phyloP scores from a whole-genome alignment of 2,797 vertebrate species.

The Protosalanx chinensis region DNA sequence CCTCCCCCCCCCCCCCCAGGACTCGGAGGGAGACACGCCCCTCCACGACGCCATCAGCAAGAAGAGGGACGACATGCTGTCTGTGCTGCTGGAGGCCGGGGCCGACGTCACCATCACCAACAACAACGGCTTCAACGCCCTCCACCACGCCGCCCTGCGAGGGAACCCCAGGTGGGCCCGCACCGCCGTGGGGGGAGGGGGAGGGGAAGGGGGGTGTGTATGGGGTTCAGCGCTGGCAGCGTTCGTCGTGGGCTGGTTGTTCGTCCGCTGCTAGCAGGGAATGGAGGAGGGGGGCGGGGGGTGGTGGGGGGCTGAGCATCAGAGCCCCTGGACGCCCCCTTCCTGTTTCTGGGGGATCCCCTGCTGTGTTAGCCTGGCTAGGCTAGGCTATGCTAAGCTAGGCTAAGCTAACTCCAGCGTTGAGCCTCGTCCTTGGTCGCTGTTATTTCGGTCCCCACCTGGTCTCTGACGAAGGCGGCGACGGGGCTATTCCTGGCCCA shows the following conservation, averaged over 20 bases:
- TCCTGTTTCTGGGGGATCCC: no score
- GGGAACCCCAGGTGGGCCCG: constrained; percentile 93
- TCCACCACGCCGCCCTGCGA: constrained; percentile 94
- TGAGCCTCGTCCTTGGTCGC: constrained; percentile 56
- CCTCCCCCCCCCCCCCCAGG: constrained; percentile 66
- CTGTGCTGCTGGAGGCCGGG: constrained; percentile 92
- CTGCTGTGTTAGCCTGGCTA: constrained; percentile 27
- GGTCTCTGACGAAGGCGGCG: constrained; percentile 32
- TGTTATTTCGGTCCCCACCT: constrained; percentile 53
- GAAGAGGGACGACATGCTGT: constrained; percentile 97
- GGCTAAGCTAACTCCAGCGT: constrained; percentile 27
- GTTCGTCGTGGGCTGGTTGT: no score
- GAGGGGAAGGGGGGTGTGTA: not conserved
- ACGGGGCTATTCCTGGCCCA: constrained; percentile 43
- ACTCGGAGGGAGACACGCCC: constrained; percentile 99
- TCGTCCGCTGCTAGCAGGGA: not conserved
- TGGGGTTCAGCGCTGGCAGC: constrained; percentile 1
- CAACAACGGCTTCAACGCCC: constrained; percentile 98
- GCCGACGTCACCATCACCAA: constrained; percentile 99
- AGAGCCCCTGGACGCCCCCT: no score
- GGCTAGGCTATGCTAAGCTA: constrained; percentile 22
- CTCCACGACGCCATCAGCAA: constrained; percentile 99
- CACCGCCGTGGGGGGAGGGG: not conserved
- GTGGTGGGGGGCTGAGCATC: no score
- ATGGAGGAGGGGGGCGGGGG: no score